These are phyloP conservation scores for Cnemophilus loriae DNA, from an alignment of 2,113 vertebrate genomes.

Conservation along the genomic window DNA sequence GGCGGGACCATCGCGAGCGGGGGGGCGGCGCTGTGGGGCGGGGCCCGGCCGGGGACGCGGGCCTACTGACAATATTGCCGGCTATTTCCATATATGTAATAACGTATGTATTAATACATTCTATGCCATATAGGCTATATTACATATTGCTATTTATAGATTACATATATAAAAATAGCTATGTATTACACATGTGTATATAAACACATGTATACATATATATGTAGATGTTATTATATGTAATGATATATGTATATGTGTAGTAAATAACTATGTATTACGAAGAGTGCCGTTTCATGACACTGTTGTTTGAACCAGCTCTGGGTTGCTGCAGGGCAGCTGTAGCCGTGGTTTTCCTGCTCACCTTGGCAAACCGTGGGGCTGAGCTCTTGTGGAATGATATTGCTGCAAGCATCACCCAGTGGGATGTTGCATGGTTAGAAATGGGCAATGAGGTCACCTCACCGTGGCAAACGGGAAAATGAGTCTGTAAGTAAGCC, in stretches of 20 bases:
- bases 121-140: too few relatives aligned
- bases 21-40: not conserved
- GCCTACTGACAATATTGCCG: too few relatives aligned
- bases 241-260: too few relatives aligned
- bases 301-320: not conserved
- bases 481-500: not conserved
- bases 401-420: rapidly evolving
- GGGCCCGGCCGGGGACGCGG: rapidly evolving
- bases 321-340: not conserved
- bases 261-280: not conserved
- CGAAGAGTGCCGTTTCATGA: rapidly evolving
- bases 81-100: too few relatives aligned
- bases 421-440: not conserved
- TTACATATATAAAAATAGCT: not conserved
- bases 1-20: not conserved
- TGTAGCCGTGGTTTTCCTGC: rapidly evolving
- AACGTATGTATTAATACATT: rapidly evolving
- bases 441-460: not conserved
- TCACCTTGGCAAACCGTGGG: not conserved
- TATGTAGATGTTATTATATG: too few relatives aligned
- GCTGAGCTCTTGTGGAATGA: rapidly evolving
- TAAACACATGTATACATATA: not conserved
- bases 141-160: not conserved
- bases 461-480: not conserved
- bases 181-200: not conserved